Percentiles rank a stretch among this genome's conserved stretches.
phyloP scores from a whole-genome alignment of 1,140 invertebrate species.

The Euura lappo region DNA sequence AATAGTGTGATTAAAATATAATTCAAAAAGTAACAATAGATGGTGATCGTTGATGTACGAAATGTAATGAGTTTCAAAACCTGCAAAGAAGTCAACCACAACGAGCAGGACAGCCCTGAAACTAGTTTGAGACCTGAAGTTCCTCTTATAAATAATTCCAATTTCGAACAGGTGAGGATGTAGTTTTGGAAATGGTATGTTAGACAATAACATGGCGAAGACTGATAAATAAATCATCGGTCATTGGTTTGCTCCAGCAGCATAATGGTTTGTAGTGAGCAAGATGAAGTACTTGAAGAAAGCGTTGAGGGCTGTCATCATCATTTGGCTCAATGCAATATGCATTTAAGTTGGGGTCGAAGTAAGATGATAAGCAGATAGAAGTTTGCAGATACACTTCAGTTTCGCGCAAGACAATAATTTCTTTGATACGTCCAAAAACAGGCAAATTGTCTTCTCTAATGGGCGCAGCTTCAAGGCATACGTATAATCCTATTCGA shows the following conservation, averaged over 20 bases:
- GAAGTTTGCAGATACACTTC: conserved; percentile 11
- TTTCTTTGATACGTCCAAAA: conserved; percentile 27
- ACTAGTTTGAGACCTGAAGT: background rate
- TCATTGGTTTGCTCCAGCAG: conserved; percentile 15
- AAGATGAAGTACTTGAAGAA: conserved; percentile 15
- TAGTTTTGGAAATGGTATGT: background rate
- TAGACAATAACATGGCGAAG: conserved; percentile 11
- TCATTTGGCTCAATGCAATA: background rate
- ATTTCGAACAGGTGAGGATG: background rate
- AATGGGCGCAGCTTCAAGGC: conserved; percentile 14
- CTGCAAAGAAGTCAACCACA: background rate
- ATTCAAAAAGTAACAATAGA: no score
- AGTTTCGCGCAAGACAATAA: conserved; percentile 17
- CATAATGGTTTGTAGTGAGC: conserved; percentile 16
- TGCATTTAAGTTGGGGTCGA: conserved; percentile 9
- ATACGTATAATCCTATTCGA: conserved; percentile 26
- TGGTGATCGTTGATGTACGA: no score
- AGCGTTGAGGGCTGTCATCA: conserved; percentile 1
- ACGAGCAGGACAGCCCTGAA: background rate
- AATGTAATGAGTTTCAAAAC: no score
- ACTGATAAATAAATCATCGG: conserved; percentile 13
- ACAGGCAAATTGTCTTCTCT: conserved; percentile 18
- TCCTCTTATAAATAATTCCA: background rate
- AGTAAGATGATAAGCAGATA: background rate
- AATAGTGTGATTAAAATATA: no score